Conservation (phyloP, 1,140 invertebrate genomes). For the Drosophila tropicalis region DNA sequence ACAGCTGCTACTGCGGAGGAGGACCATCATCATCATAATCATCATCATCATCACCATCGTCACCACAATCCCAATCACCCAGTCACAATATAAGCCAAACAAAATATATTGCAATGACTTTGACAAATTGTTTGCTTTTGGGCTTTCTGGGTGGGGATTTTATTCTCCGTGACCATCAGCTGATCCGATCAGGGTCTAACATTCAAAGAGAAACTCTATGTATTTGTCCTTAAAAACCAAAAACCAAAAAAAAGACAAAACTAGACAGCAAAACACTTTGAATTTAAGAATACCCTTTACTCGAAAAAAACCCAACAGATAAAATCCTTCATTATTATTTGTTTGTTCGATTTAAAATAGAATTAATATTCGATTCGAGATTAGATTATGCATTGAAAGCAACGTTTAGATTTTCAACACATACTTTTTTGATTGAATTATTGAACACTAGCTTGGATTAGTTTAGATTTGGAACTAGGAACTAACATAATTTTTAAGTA, state of each 20-base stretch:
- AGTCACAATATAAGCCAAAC: background rate
- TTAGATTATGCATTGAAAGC: too few relatives aligned
- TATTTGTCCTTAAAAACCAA: constrained; percentile 5
- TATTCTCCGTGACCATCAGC: constrained; percentile 7
- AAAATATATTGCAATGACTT: constrained; percentile 32
- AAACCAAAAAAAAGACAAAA: background rate
- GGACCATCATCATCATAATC: background rate
- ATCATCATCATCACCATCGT: background rate
- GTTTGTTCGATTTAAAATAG: too few relatives aligned
- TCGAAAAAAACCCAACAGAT: too few relatives aligned
- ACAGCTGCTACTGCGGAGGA: constrained; percentile 30
- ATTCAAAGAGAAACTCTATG: background rate
- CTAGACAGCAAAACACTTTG: too few relatives aligned
- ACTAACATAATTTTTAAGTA: too few relatives aligned
- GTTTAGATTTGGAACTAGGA: too few relatives aligned
- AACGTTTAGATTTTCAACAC: too few relatives aligned
- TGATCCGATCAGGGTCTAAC: constrained; percentile 19
- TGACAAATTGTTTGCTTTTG: constrained; percentile 47
- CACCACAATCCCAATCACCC: background rate
- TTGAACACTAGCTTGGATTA: too few relatives aligned
- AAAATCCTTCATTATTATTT: background rate
- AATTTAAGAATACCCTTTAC: constrained; percentile 1
- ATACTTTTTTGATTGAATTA: too few relatives aligned
- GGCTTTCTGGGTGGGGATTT: constrained; percentile 1
- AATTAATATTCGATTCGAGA: too few relatives aligned